These are phyloP conservation scores for Volucella zonaria DNA, from an alignment of 2,888 invertebrate species.

Conservation along the genomic window DNA sequence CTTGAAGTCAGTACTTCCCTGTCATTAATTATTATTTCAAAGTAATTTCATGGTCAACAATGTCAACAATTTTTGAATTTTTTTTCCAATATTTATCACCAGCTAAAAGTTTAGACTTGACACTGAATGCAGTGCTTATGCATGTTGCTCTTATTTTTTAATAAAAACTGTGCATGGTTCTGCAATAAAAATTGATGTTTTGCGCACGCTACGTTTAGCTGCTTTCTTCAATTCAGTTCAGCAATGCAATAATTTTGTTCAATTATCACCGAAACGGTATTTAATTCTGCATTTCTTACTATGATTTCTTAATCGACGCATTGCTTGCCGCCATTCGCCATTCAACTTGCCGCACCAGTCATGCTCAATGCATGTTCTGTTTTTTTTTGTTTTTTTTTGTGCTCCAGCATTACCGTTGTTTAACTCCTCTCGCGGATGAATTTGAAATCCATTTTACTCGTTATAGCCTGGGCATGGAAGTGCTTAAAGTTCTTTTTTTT, in stretches of 20 bases:
- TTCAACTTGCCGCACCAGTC: background rate
- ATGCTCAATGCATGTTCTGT: slow-evolving; percentile 39
- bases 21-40: too few species aligned
- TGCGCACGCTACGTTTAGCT: slow-evolving; percentile 64
- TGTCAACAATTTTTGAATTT: too few species aligned
- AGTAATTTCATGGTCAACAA: too few species aligned
- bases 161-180: background rate
- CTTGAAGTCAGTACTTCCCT: too few species aligned
- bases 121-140: background rate
- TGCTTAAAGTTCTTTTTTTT: slow-evolving; percentile 2
- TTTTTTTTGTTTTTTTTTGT: background rate
- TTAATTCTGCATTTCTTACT: slow-evolving; percentile 48
- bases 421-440: background rate
- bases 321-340: slow-evolving; percentile 27
- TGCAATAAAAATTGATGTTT: slow-evolving; percentile 28
- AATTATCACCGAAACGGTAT: slow-evolving; percentile 69
- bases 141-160: background rate
- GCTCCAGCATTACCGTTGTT: slow-evolving; percentile 32
- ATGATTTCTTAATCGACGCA: slow-evolving; percentile 64
- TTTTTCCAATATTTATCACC: too few species aligned
- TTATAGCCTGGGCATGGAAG: slow-evolving; percentile 7
- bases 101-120: too few species aligned
- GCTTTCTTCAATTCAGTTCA: slow-evolving; percentile 19
- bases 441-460: slow-evolving; percentile 44
- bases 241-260: slow-evolving; percentile 71